Evolutionary conservation across 2,797 vertebrate genomes (phyloP), one percentile per base, ranked within the genome.

Genomic region (Halcyon chelicuti): DNA sequence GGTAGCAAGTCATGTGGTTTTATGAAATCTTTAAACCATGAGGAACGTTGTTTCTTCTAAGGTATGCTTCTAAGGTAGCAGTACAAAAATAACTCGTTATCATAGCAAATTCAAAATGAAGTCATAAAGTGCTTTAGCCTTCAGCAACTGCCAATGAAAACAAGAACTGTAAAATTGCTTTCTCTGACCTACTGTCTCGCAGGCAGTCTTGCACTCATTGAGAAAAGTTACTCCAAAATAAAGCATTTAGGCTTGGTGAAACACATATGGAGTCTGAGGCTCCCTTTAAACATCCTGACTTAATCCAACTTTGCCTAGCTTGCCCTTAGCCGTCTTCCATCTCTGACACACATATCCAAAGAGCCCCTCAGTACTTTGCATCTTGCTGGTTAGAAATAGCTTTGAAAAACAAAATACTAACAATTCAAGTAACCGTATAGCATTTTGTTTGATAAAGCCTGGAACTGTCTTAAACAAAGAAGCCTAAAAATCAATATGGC

Each of bases 181-280:
- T 96, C 80, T 96, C 83, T 96, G 81, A 96, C 92, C 88, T 97
- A n/a, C 62, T 94, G 84, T 96, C 92, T 96, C 63, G 1, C 78
- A 93, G 94, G 91, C 92, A 96, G 89, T 94, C 96, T 95, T 95
- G 80, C 44, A 88, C 84, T 97, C 79, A 75, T 94, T 98, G 97
- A 37, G 44, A 97, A 93, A 97, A 98, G 93, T 96, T 98, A 90
- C 96, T 98, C 88, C 96, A 97, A 96, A 98, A 97, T 97, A 97
- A 98, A 98, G 96, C 96, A 98, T 92, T 98, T 98, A 95, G 39
- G 74, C 66, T 92, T 94, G 92, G 91, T 95, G 95, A 77, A 95
- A 83, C n/a, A 72, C 73, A 66, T 31, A 10, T 33, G 78, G 83
- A 62, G 9, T 91, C 82, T 94, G 96, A 97, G 90, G 67, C 55